Percentiles rank a stretch among this genome's conserved stretches.
Evolutionary conservation across 2,797 vertebrate genomes (phyloP).

Genomic region (Spatula clypeata): DNA sequence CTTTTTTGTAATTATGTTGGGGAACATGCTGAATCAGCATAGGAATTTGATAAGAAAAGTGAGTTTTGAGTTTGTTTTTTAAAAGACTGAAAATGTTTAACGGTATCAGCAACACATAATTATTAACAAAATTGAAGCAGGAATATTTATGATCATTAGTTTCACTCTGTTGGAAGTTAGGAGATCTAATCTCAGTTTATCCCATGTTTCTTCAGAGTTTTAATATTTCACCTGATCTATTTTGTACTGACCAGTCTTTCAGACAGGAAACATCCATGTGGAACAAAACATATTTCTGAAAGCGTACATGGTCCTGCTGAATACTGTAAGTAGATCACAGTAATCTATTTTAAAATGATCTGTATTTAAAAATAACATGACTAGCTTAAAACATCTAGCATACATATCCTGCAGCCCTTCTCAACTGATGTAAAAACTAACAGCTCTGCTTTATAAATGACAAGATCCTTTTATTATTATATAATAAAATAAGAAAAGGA

Average conservation of each 20-base stretch:
- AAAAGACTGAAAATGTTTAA: neutral
- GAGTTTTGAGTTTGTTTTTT: neutral
- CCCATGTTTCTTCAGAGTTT: neutral
- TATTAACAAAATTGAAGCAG: neutral
- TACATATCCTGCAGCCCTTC: neutral
- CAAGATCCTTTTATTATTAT: constrained; percentile 52
- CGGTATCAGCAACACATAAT: neutral
- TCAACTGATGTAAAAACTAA: neutral
- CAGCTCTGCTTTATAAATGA: constrained; percentile 19
- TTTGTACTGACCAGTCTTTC: neutral
- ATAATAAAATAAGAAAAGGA: constrained; percentile 24
- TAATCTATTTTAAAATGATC: neutral
- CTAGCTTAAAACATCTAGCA: neutral
- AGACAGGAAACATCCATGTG: neutral
- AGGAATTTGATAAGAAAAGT: neutral
- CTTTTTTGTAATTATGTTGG: neutral
- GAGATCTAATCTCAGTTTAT: neutral
- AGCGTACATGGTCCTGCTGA: neutral
- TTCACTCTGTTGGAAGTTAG: neutral
- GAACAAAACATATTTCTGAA: neutral
- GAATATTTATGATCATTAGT: neutral
- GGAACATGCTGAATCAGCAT: neutral
- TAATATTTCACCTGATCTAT: neutral
- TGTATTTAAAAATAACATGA: neutral
- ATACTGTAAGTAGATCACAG: neutral